Conservation (phyloP, 1,140 invertebrate genomes). For the Meteorus sp. region DNA sequence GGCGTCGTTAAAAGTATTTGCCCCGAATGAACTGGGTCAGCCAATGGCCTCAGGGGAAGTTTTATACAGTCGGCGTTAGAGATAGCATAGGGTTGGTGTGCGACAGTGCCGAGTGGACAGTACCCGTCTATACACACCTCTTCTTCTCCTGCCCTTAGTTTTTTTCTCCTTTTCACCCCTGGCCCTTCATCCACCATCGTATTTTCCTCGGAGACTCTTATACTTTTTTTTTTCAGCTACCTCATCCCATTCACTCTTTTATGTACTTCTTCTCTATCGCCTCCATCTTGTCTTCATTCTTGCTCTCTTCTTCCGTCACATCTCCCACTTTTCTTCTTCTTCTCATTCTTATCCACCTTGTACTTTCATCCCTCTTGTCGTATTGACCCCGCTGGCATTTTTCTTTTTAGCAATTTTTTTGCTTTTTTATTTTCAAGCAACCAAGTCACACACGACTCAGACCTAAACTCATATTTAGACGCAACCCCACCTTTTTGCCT, state of each 20-base stretch:
- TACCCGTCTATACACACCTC: background rate
- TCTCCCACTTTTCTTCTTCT: too few relatives aligned
- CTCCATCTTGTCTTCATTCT: too few relatives aligned
- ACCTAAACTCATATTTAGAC: too few relatives aligned
- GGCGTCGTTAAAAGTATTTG: constrained; percentile 18
- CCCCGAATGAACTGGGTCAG: constrained; percentile 23
- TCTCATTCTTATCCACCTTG: too few relatives aligned
- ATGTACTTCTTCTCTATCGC: background rate
- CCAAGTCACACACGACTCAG: too few relatives aligned
- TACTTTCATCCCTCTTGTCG: too few relatives aligned
- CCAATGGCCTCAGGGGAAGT: constrained; percentile 12
- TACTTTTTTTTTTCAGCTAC: background rate
- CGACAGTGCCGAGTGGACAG: background rate
- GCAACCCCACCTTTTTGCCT: too few relatives aligned
- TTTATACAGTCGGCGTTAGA: background rate
- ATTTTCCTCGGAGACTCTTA: too few relatives aligned
- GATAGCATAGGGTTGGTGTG: background rate
- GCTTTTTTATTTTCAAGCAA: too few relatives aligned
- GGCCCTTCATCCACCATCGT: background rate
- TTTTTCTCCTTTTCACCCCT: background rate
- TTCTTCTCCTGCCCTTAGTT: background rate
- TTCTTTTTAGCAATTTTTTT: too few relatives aligned
- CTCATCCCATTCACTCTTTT: background rate
- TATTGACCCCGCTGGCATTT: too few relatives aligned
- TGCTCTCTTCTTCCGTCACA: too few relatives aligned